Conservation (phyloP, 2,113 vertebrate genomes). For the Drymodes brunneopygia region DNA sequence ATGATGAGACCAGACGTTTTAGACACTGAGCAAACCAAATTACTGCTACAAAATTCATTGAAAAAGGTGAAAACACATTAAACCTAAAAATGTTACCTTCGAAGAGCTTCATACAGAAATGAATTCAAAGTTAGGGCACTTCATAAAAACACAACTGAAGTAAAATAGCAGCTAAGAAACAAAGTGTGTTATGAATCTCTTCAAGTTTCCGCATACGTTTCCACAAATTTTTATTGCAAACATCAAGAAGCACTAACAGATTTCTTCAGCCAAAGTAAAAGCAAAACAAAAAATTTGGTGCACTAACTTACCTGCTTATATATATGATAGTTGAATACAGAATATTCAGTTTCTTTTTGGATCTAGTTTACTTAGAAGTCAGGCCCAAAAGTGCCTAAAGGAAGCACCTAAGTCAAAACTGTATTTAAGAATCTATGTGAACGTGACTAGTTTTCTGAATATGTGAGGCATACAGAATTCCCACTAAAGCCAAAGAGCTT, state of each 20-base stretch:
- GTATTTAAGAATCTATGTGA: background rate
- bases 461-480: background rate
- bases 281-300: background rate
- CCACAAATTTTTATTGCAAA: background rate
- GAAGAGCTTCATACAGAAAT: background rate
- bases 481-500: background rate
- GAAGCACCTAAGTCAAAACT: background rate
- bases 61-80: background rate
- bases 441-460: background rate
- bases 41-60: background rate
- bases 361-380: background rate
- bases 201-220: background rate
- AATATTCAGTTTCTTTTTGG: background rate
- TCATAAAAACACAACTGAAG: background rate
- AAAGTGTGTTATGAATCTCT: background rate
- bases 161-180: background rate
- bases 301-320: background rate
- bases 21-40: background rate
- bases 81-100: background rate
- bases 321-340: background rate
- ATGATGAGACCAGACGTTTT: background rate
- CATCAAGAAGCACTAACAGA: background rate
- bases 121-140: background rate
- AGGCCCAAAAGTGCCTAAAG: background rate
- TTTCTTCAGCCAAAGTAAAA: background rate